Evolutionary conservation across 2,113 vertebrate genomes (phyloP).

Genomic region (Ictalurus furcatus): DNA sequence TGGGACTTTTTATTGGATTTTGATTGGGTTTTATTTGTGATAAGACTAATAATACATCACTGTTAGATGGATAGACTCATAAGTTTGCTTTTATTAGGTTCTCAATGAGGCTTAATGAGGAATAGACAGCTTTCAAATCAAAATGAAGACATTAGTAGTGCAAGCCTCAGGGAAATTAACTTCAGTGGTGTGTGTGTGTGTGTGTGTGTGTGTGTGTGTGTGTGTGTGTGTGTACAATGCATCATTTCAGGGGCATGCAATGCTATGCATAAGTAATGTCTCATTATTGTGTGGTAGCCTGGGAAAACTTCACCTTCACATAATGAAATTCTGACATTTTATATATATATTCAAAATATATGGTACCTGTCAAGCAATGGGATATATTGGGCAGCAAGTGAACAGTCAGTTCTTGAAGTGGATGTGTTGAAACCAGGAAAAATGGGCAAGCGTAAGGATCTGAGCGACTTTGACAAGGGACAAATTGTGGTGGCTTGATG

Average conservation of each 20-base stretch:
- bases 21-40: neutral
- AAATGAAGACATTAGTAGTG: conserved; percentile 5
- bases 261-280: neutral
- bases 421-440: too few species aligned
- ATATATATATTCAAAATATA: too few species aligned
- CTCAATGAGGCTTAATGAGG: conserved; percentile 26
- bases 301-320: neutral
- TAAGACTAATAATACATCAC: conserved; percentile 15
- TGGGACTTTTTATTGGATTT: neutral
- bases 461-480: too few species aligned
- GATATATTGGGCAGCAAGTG: too few species aligned
- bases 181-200: neutral
- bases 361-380: too few species aligned
- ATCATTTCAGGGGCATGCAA: conserved; percentile 3
- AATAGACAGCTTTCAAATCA: conserved; percentile 6
- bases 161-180: conserved; percentile 31
- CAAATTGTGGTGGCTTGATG: too few species aligned
- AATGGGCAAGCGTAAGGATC: too few species aligned
- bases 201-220: neutral
- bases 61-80: neutral
- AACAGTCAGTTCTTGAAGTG: too few species aligned
- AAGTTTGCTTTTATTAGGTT: conserved; percentile 24
- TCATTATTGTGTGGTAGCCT: neutral
- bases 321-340: neutral
- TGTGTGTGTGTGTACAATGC: neutral